These are phyloP conservation scores for Cichlasoma orientale DNA, from an alignment of 2,797 vertebrate species.

Conservation along the genomic window DNA sequence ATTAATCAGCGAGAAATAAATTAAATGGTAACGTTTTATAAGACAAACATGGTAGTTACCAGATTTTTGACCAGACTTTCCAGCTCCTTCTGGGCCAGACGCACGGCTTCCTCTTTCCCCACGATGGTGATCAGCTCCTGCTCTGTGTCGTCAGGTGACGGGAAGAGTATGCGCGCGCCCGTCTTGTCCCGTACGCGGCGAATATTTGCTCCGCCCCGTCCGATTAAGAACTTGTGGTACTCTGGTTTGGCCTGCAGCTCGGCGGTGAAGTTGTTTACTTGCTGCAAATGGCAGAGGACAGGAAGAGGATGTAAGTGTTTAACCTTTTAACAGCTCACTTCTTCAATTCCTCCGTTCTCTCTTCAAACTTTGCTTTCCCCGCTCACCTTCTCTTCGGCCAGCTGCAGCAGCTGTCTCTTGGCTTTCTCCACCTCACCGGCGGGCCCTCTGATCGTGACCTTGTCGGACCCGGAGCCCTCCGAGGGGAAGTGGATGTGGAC, in stretches of 20 bases:
- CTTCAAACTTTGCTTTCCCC: too few species aligned
- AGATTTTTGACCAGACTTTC: slow-evolving; percentile 84
- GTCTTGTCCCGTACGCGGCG: slow-evolving; percentile 82
- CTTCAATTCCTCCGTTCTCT: not conserved
- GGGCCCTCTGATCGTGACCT: slow-evolving; percentile 83
- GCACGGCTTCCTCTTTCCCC: slow-evolving; percentile 83
- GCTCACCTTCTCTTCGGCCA: slow-evolving; percentile 85
- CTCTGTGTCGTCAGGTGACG: slow-evolving; percentile 79
- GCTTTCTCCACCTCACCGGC: slow-evolving; percentile 82
- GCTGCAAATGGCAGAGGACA: slow-evolving; percentile 52
- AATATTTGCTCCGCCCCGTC: slow-evolving; percentile 82
- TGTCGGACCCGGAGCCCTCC: slow-evolving; percentile 82
- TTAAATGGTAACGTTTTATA: not conserved
- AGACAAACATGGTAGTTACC: slow-evolving; percentile 56
- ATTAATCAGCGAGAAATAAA: not conserved
- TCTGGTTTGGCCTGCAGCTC: slow-evolving; percentile 83
- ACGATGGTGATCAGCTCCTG: slow-evolving; percentile 86
- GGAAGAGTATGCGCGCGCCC: slow-evolving; percentile 84
- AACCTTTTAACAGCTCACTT: too few species aligned
- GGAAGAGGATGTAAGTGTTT: not conserved
- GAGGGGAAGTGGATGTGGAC: slow-evolving; percentile 87
- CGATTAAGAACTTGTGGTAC: slow-evolving; percentile 87
- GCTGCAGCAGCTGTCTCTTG: slow-evolving; percentile 82
- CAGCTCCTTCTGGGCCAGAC: slow-evolving; percentile 81
- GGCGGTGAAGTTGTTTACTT: slow-evolving; percentile 84